A percentile compares a stretch with the other conserved stretches of the same genome.
These are phyloP conservation scores for Apolygus lucorum DNA, from an alignment of 1,140 invertebrate species.

Conservation along the genomic window DNA sequence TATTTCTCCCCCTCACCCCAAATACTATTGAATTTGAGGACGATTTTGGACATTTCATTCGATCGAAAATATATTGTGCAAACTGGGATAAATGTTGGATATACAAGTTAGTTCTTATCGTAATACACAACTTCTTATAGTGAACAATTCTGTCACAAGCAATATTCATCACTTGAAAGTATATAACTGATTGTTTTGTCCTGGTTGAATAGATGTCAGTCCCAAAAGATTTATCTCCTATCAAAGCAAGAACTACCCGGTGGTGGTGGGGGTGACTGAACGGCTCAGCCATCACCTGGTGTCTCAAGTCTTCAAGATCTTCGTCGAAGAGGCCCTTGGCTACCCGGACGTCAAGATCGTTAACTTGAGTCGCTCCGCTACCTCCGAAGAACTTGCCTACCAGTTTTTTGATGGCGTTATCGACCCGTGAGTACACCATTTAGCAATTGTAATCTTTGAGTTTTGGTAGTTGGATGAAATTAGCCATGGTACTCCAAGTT, in stretches of 20 bases:
- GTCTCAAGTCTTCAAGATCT: conserved; percentile 53
- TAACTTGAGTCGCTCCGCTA: not conserved
- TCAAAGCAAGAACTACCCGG: not conserved
- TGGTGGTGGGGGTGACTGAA: conserved; percentile 47
- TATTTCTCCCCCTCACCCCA: too few relatives aligned
- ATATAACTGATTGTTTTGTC: too few relatives aligned
- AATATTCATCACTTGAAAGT: too few relatives aligned
- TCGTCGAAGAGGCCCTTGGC: conserved; percentile 53
- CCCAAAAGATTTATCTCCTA: conserved; percentile 20
- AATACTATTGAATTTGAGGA: too few relatives aligned
- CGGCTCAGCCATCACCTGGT: conserved; percentile 51
- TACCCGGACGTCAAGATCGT: conserved; percentile 48
- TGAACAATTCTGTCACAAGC: too few relatives aligned
- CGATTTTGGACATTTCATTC: too few relatives aligned
- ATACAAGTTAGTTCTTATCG: too few relatives aligned
- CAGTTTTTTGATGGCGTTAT: not conserved
- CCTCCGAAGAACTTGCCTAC: conserved; percentile 1
- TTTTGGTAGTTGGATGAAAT: conserved; percentile 48
- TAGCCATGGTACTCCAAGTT: not conserved
- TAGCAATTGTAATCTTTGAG: conserved; percentile 65
- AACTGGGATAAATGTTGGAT: too few relatives aligned
- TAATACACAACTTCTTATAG: too few relatives aligned
- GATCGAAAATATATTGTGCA: too few relatives aligned
- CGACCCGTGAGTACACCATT: conserved; percentile 37
- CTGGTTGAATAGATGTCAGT: too few relatives aligned